Evolutionary conservation across 2,888 invertebrate species (phyloP).

Genomic region (Syrista parreyssii): DNA sequence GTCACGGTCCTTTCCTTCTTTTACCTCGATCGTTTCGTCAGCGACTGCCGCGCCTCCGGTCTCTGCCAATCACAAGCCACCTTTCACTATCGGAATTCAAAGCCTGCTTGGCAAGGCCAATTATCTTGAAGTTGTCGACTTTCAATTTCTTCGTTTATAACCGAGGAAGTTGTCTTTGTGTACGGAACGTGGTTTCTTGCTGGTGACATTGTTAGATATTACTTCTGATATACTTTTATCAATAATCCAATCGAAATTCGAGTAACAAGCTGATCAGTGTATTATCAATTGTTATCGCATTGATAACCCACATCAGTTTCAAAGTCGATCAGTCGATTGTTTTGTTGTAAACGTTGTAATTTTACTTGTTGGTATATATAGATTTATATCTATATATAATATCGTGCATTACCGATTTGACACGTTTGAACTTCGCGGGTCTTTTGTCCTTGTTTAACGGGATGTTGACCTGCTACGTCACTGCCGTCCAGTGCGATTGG

Average conservation of each 20-base stretch:
- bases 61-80: conserved; percentile 34
- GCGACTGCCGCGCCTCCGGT: conserved; percentile 28
- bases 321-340: neutral
- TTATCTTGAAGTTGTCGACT: conserved; percentile 23
- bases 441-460: neutral
- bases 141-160: conserved; percentile 26
- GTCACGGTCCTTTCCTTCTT: neutral
- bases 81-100: conserved; percentile 52
- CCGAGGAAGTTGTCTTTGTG: conserved; percentile 9
- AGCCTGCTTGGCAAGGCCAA: conserved; percentile 29
- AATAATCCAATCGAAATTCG: neutral
- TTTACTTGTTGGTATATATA: neutral
- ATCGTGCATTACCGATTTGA: neutral
- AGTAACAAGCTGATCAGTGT: neutral
- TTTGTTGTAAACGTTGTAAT: neutral
- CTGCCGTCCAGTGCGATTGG: conserved; percentile 52
- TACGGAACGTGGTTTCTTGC: neutral
- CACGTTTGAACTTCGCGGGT: neutral
- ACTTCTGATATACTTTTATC: neutral
- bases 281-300: neutral
- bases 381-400: neutral
- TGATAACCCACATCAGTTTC: neutral
- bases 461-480: conserved; percentile 53
- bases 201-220: neutral
- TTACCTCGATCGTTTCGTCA: neutral